Conservation (phyloP, 2,888 invertebrate species). For the Antitype chi region DNA sequence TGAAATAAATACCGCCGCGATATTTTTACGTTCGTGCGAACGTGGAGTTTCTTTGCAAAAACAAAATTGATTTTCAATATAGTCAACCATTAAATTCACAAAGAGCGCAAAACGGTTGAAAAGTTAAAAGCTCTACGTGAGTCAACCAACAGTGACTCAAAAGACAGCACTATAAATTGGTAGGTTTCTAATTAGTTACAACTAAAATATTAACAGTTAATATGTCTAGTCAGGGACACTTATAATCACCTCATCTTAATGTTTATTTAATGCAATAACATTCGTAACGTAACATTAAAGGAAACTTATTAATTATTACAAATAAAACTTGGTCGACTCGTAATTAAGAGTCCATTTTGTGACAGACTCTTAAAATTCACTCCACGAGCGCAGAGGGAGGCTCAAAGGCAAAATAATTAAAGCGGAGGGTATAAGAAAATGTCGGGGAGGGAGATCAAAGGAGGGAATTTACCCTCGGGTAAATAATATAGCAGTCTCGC, state of each 20-base stretch:
- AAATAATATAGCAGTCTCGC: slow-evolving; percentile 81
- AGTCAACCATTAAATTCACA: slow-evolving; percentile 1
- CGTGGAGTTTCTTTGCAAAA: slow-evolving; percentile 6
- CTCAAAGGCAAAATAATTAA: slow-evolving; percentile 90
- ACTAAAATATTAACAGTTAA: slow-evolving; percentile 12
- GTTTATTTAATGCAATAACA: slow-evolving; percentile 65
- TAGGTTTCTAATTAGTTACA: neutral
- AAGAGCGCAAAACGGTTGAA: neutral
- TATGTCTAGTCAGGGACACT: slow-evolving; percentile 1
- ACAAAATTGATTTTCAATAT: slow-evolving; percentile 23
- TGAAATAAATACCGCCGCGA: no score
- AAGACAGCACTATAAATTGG: neutral
- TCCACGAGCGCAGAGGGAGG: slow-evolving; percentile 81
- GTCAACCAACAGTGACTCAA: slow-evolving; percentile 1
- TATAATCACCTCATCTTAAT: slow-evolving; percentile 19
- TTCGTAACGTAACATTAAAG: slow-evolving; percentile 67
- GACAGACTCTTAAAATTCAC: slow-evolving; percentile 89
- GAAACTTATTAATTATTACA: slow-evolving; percentile 87
- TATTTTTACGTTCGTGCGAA: no score
- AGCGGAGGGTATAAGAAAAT: slow-evolving; percentile 87
- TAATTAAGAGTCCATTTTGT: slow-evolving; percentile 90
- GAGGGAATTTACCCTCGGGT: slow-evolving; percentile 82
- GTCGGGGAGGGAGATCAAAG: slow-evolving; percentile 86
- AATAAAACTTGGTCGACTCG: slow-evolving; percentile 83
- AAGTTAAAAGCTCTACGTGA: neutral